Percentiles rank a stretch among this genome's conserved stretches.
Evolutionary conservation across 2,888 invertebrate genomes (phyloP).

Genomic region (Drosophila fulvimacula): DNA sequence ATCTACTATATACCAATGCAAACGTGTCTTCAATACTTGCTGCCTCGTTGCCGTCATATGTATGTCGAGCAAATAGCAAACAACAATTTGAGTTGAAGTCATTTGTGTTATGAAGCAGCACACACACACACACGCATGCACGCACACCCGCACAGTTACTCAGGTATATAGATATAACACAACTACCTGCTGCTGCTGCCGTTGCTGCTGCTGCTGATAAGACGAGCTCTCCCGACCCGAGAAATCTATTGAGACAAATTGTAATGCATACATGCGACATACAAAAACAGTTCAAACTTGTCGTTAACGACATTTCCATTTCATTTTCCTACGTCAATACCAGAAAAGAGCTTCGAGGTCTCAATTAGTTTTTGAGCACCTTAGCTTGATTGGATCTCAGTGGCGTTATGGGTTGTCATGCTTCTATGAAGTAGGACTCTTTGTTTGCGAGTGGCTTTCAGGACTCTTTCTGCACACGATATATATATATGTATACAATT

Average conservation of each 20-base stretch:
- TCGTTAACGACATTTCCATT: conserved; percentile 26
- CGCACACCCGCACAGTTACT: conserved; percentile 6
- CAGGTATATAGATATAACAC: conserved; percentile 24
- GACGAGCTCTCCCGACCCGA: conserved; percentile 32
- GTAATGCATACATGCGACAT: conserved; percentile 38
- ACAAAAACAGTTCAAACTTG: conserved; percentile 32
- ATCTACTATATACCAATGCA: conserved; percentile 17
- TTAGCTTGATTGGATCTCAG: not conserved
- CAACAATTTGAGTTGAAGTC: conserved; percentile 56
- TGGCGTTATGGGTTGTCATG: not conserved
- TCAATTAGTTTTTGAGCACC: not conserved
- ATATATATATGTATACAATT: too few relatives aligned
- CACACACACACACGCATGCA: not conserved
- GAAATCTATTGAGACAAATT: conserved; percentile 74
- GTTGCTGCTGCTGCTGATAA: conserved; percentile 68
- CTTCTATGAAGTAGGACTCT: too few relatives aligned
- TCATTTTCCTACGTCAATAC: conserved; percentile 14
- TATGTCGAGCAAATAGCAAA: conserved; percentile 64
- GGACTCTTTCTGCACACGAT: not conserved
- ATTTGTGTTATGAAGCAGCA: conserved; percentile 45
- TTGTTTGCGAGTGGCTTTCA: not conserved
- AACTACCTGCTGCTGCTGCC: conserved; percentile 43
- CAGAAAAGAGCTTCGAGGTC: conserved; percentile 12
- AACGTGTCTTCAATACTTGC: conserved; percentile 51
- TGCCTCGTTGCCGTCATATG: conserved; percentile 27